These are phyloP conservation scores for Alcedo atthis DNA, from an alignment of 2,797 vertebrate genomes.

Conservation along the genomic window DNA sequence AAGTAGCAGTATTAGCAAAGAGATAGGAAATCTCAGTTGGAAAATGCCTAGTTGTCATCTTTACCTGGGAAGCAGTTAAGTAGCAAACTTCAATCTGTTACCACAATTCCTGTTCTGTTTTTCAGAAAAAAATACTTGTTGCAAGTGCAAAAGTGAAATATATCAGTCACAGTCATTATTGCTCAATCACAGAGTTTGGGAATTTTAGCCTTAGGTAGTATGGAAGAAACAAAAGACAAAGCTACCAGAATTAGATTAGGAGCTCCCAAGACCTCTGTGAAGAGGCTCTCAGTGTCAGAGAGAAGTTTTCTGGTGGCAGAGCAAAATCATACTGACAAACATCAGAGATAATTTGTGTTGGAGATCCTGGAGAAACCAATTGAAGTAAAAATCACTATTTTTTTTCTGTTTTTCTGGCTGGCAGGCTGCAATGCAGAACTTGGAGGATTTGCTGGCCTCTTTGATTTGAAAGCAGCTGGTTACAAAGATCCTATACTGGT, in stretches of 20 bases:
- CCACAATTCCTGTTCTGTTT: neutral
- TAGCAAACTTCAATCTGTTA: neutral
- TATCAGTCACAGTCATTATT: neutral
- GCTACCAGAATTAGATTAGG: neutral
- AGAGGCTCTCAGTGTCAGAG: neutral
- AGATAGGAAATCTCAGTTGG: neutral
- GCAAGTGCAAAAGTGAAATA: neutral
- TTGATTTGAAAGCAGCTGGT: constrained; percentile 94
- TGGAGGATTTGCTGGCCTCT: constrained; percentile 94
- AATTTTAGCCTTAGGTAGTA: neutral
- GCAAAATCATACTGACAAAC: neutral
- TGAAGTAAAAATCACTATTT: neutral
- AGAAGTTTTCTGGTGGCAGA: neutral
- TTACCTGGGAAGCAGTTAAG: neutral
- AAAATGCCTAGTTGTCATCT: neutral
- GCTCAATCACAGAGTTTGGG: neutral
- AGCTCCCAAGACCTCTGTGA: neutral
- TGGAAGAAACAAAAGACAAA: neutral
- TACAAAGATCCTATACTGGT: constrained; percentile 92
- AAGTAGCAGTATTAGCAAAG: neutral
- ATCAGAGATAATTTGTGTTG: neutral
- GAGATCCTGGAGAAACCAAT: neutral
- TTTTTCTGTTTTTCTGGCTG: neutral
- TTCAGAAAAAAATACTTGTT: neutral
- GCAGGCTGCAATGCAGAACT: constrained; percentile 92